phyloP scores from a whole-genome alignment of 2,888 invertebrate genomes.

The Camponotus fellah region DNA sequence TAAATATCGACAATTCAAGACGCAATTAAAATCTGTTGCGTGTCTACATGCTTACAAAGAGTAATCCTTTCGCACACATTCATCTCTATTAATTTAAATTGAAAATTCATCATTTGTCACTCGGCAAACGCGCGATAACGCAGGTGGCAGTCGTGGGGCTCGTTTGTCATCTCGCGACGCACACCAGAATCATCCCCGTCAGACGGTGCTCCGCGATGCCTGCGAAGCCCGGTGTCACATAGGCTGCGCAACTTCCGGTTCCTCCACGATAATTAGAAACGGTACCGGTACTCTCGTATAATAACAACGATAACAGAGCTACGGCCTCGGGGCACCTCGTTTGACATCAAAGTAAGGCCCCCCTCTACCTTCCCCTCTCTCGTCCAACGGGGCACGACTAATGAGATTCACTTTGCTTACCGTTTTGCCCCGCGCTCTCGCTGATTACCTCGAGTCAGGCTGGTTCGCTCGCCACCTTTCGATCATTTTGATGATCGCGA shows the following conservation, averaged over 20 bases:
- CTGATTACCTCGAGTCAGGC: slow-evolving; percentile 23
- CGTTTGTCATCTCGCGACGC: slow-evolving; percentile 54
- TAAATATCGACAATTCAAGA: not conserved
- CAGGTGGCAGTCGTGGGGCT: slow-evolving; percentile 19
- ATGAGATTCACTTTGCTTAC: slow-evolving; percentile 85
- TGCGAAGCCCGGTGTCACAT: slow-evolving; percentile 36
- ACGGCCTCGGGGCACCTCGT: slow-evolving; percentile 74
- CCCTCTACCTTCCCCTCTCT: slow-evolving; percentile 23
- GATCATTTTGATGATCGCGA: slow-evolving; percentile 76
- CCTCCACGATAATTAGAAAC: slow-evolving; percentile 83
- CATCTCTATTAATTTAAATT: slow-evolving; percentile 18
- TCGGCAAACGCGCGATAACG: slow-evolving; percentile 38
- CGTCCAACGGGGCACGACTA: slow-evolving; percentile 81
- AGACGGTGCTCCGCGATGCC: slow-evolving; percentile 2
- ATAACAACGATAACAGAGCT: slow-evolving; percentile 79
- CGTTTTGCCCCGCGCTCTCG: slow-evolving; percentile 77
- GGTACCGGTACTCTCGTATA: slow-evolving; percentile 73
- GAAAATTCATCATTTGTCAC: slow-evolving; percentile 15
- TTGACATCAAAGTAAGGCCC: slow-evolving; percentile 80
- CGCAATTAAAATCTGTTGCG: not conserved
- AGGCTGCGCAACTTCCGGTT: slow-evolving; percentile 79
- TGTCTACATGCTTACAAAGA: not conserved
- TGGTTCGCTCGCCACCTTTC: slow-evolving; percentile 69
- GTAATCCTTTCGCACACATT: not conserved
- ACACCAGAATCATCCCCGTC: slow-evolving; percentile 24